Percentiles rank a stretch among this genome's conserved stretches.
Evolutionary conservation across 1,140 invertebrate species (phyloP).

Genomic region (Drosophila subobscura): DNA sequence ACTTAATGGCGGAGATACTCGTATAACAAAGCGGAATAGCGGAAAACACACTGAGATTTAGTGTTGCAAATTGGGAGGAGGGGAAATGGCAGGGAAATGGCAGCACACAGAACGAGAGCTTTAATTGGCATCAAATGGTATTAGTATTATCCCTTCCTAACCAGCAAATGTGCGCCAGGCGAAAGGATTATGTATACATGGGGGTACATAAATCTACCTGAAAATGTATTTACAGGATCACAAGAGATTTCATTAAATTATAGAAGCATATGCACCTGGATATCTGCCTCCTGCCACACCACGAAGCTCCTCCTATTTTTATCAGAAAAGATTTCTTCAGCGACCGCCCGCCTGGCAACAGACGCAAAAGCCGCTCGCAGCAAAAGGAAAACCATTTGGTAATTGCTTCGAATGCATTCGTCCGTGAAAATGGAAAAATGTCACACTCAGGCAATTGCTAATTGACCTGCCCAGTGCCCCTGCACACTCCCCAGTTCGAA

Average conservation of each 20-base stretch:
- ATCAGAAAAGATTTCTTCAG: neutral
- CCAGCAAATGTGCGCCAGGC: too few relatives aligned
- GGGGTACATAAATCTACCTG: too few relatives aligned
- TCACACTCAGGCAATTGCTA: slow-evolving; percentile 67
- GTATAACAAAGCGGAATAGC: slow-evolving; percentile 11
- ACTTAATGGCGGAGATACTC: slow-evolving; percentile 11
- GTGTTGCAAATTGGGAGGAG: neutral
- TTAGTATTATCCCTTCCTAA: neutral
- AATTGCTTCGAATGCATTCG: slow-evolving; percentile 41
- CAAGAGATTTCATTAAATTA: too few relatives aligned
- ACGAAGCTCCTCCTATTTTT: too few relatives aligned
- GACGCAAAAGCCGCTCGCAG: too few relatives aligned
- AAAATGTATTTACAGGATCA: too few relatives aligned
- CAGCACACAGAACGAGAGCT: too few relatives aligned
- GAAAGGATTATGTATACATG: too few relatives aligned
- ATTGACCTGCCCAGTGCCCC: slow-evolving; percentile 28
- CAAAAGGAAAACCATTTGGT: slow-evolving; percentile 27
- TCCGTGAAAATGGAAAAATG: slow-evolving; percentile 57
- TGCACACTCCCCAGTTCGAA: neutral
- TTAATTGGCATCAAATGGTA: neutral
- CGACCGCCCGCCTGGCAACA: neutral
- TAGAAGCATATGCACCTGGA: too few relatives aligned
- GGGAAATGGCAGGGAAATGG: neutral
- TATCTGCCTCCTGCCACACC: too few relatives aligned
- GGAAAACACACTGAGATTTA: neutral